A percentile compares a stretch with the other conserved stretches of the same genome.
Conservation (phyloP, 2,888 invertebrate genomes). For the Pristionchus entomophagus region DNA sequence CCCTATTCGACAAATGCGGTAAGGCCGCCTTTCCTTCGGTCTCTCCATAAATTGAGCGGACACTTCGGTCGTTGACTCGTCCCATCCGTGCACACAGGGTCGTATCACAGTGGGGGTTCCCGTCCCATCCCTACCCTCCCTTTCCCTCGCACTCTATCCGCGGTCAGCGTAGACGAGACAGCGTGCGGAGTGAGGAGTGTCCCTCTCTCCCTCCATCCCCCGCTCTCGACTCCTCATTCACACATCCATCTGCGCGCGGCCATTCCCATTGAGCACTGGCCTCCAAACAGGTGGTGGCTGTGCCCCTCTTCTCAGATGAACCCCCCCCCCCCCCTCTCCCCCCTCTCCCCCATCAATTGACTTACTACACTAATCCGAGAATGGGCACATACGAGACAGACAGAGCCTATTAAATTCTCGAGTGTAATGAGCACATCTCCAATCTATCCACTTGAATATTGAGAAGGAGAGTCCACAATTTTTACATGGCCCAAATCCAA, state of each 20-base stretch:
- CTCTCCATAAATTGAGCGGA: not conserved
- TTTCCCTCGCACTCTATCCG: not conserved
- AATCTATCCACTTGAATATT: too few species aligned
- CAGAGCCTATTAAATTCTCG: not conserved
- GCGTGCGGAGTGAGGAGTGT: not conserved
- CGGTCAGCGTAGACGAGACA: not conserved
- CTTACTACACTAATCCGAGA: not conserved
- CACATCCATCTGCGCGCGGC: conserved; percentile 17
- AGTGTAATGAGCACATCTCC: not conserved
- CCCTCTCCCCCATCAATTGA: not conserved
- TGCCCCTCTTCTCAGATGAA: too few species aligned
- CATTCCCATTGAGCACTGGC: not conserved
- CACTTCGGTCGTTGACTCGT: not conserved
- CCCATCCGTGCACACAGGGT: not conserved
- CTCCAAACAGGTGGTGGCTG: conserved; percentile 15
- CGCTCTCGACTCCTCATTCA: not conserved
- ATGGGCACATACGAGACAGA: not conserved
- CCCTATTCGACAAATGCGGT: not conserved
- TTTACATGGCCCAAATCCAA: too few species aligned
- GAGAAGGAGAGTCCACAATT: too few species aligned
- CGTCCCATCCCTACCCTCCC: not conserved
- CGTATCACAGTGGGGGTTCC: conserved; percentile 15
- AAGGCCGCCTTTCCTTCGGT: not conserved
- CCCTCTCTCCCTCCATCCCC: not conserved
- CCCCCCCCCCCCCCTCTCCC: too few species aligned